Conservation (phyloP, 2,888 invertebrate genomes). For the Unio delphinus region DNA sequence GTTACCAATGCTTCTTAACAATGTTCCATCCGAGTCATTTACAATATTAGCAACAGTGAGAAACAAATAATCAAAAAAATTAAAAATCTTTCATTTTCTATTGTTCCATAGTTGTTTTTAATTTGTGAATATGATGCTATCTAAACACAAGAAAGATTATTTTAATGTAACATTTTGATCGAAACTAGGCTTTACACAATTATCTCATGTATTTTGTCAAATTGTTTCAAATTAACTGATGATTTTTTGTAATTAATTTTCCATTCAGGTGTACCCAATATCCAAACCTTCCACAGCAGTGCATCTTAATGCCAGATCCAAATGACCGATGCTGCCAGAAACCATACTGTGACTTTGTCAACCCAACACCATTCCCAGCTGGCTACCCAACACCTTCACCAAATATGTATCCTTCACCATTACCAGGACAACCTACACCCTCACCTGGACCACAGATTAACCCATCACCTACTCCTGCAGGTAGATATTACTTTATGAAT, state of each 20-base stretch:
- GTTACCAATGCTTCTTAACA: too few relatives aligned
- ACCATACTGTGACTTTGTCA: slow-evolving; percentile 53
- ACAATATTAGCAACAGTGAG: too few relatives aligned
- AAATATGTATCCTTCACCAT: slow-evolving; percentile 31
- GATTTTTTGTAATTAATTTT: not conserved
- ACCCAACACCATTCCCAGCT: slow-evolving; percentile 51
- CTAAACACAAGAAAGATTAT: not conserved
- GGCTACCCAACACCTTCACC: slow-evolving; percentile 48
- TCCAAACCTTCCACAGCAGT: slow-evolving; percentile 47
- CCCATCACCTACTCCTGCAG: slow-evolving; percentile 25
- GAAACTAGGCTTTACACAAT: not conserved
- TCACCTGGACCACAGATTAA: slow-evolving; percentile 19
- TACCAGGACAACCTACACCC: slow-evolving; percentile 23
- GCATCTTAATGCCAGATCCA: slow-evolving; percentile 51
- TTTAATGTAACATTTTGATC: not conserved
- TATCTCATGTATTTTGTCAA: not conserved
- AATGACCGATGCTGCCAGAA: slow-evolving; percentile 49
- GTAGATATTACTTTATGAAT: slow-evolving; percentile 6
- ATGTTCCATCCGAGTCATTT: too few relatives aligned
- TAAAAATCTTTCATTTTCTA: not conserved
- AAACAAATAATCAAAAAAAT: too few relatives aligned
- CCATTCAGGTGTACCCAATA: slow-evolving; percentile 37
- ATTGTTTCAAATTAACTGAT: not conserved
- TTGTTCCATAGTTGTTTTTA: not conserved
- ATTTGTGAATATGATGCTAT: not conserved